phyloP scores from a whole-genome alignment of 2,113 vertebrate genomes.

The Heterochromis multidens region DNA sequence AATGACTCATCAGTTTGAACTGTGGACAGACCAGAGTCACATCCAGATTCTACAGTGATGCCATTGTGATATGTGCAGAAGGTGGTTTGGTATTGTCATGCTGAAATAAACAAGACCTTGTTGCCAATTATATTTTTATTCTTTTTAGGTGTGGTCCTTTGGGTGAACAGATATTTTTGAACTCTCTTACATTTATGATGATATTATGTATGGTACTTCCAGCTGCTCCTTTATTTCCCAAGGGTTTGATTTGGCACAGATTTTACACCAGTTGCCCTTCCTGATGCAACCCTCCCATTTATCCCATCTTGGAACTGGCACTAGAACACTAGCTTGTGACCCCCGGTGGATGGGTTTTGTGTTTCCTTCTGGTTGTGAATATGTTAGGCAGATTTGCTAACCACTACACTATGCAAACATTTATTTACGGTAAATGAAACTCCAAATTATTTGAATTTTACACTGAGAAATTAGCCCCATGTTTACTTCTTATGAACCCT shows the following conservation, averaged over 20 bases:
- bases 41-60: background rate
- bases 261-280: too few species aligned
- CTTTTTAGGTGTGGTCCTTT: background rate
- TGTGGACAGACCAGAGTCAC: background rate
- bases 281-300: background rate
- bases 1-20: background rate
- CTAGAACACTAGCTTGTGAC: background rate
- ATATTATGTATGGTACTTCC: background rate
- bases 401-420: fast-evolving
- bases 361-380: background rate
- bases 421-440: background rate
- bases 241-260: too few species aligned
- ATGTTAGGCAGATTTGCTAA: background rate
- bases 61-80: fast-evolving
- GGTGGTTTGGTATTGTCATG: background rate
- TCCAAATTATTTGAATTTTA: background rate
- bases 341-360: background rate
- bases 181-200: background rate
- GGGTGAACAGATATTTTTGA: fast-evolving
- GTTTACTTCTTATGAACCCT: background rate
- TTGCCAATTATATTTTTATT: background rate
- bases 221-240: background rate
- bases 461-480: background rate
- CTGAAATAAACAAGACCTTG: background rate
- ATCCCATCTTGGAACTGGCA: background rate